Evolutionary conservation across 2,797 vertebrate genomes (phyloP).

Genomic region (Mareca penelope): DNA sequence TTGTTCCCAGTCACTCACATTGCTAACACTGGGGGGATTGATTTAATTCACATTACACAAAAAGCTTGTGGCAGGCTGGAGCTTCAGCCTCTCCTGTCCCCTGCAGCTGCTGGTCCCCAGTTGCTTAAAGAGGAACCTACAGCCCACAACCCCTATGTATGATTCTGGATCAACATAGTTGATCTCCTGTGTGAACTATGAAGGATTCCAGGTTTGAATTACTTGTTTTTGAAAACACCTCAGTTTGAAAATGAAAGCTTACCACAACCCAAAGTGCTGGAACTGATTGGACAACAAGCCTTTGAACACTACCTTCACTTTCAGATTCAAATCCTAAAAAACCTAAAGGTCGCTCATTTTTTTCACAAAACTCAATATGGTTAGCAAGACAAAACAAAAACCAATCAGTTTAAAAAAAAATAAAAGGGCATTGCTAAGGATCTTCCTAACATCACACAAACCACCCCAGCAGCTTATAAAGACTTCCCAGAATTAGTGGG

Average conservation of each 20-base stretch:
- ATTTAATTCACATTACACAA: neutral
- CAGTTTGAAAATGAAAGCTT: neutral
- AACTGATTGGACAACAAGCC: neutral
- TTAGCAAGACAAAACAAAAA: neutral
- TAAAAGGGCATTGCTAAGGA: neutral
- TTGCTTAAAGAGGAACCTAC: neutral
- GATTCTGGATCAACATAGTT: fast-evolving
- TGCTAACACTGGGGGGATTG: neutral
- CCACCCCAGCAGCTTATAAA: neutral
- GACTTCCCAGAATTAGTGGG: neutral
- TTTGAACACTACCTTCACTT: neutral
- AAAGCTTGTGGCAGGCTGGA: neutral
- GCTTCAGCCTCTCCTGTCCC: neutral
- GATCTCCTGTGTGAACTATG: neutral
- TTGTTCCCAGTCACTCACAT: neutral
- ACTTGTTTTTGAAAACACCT: neutral
- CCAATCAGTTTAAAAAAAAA: neutral
- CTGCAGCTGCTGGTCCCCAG: neutral
- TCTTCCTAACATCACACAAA: neutral
- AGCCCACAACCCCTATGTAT: neutral
- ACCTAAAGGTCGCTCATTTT: neutral
- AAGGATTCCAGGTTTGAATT: neutral
- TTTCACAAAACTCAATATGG: neutral
- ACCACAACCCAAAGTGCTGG: neutral
- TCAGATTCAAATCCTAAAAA: neutral